Conservation (phyloP, 2,888 invertebrate genomes). For the Saturnia pavonia region DNA sequence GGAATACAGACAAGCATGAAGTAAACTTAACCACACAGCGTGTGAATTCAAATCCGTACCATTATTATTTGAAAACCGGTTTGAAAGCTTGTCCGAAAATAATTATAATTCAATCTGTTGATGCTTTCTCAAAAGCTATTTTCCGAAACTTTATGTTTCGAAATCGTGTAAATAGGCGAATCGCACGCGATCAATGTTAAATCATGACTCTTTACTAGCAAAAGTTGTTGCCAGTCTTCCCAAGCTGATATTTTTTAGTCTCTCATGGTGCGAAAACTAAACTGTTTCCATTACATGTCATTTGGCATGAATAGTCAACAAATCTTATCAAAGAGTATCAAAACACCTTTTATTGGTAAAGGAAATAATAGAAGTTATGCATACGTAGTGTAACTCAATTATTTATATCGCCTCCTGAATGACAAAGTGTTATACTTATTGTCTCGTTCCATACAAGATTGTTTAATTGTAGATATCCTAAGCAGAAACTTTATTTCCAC, state of each 20-base stretch:
- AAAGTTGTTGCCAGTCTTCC: neutral
- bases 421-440: too few species aligned
- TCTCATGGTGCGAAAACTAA: neutral
- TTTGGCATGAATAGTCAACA: too few species aligned
- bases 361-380: too few species aligned
- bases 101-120: conserved; percentile 5
- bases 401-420: too few species aligned
- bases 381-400: too few species aligned
- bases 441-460: too few species aligned
- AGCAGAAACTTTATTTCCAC: too few species aligned
- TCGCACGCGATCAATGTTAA: conserved; percentile 1
- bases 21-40: conserved; percentile 9
- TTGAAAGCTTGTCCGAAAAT: conserved; percentile 16
- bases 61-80: conserved; percentile 14
- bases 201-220: neutral
- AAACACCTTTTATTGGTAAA: too few species aligned
- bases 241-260: neutral
- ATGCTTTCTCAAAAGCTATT: conserved; percentile 16
- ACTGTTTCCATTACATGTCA: too few species aligned
- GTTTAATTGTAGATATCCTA: too few species aligned
- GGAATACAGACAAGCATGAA: neutral
- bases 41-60: neutral
- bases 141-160: conserved; percentile 12
- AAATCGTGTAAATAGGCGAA: conserved; percentile 6
- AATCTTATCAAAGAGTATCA: too few species aligned